Percentiles rank a stretch among this genome's conserved stretches.
These are phyloP conservation scores for Lasioglossum baleicum DNA, from an alignment of 1,140 invertebrate genomes.

Conservation along the genomic window DNA sequence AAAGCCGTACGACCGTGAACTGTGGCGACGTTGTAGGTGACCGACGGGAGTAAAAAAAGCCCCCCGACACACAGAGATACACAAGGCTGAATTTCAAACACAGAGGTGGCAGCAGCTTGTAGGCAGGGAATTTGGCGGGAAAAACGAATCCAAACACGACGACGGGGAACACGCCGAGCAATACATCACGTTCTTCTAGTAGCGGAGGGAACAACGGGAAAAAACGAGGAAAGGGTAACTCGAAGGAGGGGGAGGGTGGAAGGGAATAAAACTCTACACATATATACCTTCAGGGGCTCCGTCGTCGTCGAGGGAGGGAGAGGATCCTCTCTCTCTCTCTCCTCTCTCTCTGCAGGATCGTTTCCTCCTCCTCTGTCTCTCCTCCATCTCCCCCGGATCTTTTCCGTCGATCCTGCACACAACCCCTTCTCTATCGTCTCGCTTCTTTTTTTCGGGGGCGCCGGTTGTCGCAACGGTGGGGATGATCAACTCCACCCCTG, in stretches of 20 bases:
- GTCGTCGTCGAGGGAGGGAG: conserved; percentile 36
- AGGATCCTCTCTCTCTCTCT: conserved; percentile 5
- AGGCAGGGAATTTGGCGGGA: conserved; percentile 76
- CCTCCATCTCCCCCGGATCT: conserved; percentile 54
- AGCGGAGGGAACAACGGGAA: conserved; percentile 56
- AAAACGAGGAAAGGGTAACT: conserved; percentile 20
- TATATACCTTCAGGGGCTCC: background rate
- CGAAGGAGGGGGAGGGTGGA: background rate
- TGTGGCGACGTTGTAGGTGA: conserved; percentile 28
- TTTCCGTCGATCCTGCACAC: conserved; percentile 26
- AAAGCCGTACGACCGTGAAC: conserved; percentile 63
- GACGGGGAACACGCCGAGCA: conserved; percentile 69
- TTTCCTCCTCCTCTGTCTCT: conserved; percentile 48
- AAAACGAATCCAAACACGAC: conserved; percentile 77
- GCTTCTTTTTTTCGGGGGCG: conserved; percentile 36
- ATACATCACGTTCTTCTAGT: conserved; percentile 76
- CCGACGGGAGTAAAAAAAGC: conserved; percentile 2
- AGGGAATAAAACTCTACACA: conserved; percentile 15
- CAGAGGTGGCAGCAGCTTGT: conserved; percentile 66
- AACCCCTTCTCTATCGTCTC: conserved; percentile 16
- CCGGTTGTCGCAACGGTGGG: conserved; percentile 21
- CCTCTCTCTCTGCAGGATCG: conserved; percentile 36
- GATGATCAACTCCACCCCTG: conserved; percentile 48
- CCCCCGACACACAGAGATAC: background rate
- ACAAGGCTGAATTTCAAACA: conserved; percentile 42